phyloP scores from a whole-genome alignment of 2,888 invertebrate genomes.

The Himalopsyche japonica region DNA sequence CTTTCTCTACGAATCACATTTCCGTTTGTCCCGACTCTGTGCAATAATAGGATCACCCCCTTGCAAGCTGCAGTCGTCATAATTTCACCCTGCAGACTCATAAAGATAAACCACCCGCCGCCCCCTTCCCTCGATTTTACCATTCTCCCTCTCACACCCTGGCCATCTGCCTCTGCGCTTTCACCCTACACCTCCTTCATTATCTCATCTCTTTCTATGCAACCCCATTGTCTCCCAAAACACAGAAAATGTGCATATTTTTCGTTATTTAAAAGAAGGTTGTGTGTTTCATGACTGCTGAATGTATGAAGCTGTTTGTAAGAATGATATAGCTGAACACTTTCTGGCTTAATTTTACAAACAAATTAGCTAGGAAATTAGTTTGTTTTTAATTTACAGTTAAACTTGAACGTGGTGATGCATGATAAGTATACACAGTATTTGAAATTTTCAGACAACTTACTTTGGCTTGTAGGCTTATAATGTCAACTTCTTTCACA shows the following conservation, averaged over 20 bases:
- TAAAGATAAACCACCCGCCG: conserved; percentile 56
- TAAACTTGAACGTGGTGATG: too few relatives aligned
- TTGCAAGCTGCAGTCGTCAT: conserved; percentile 57
- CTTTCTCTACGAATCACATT: conserved; percentile 35
- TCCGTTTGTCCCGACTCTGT: conserved; percentile 30
- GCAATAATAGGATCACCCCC: conserved; percentile 35
- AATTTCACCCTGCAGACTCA: conserved; percentile 63
- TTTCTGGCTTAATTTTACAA: too few relatives aligned
- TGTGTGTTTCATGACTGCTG: neutral
- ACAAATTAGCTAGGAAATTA: too few relatives aligned
- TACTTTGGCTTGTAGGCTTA: too few relatives aligned
- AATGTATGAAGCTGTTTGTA: neutral
- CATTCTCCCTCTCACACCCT: conserved; percentile 41
- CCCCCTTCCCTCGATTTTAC: conserved; percentile 43
- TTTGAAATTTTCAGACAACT: too few relatives aligned
- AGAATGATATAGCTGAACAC: neutral
- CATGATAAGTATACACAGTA: too few relatives aligned
- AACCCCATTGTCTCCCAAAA: conserved; percentile 24
- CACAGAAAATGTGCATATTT: conserved; percentile 6
- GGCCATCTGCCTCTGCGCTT: conserved; percentile 16
- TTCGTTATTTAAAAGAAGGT: neutral
- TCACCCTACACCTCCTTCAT: conserved; percentile 32
- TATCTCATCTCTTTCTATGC: conserved; percentile 32
- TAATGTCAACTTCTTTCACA: too few relatives aligned
- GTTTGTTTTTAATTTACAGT: too few relatives aligned